Percentiles rank a stretch among this genome's conserved stretches.
phyloP scores from a whole-genome alignment of 1,140 invertebrate genomes.

The Bemisia tabaci region DNA sequence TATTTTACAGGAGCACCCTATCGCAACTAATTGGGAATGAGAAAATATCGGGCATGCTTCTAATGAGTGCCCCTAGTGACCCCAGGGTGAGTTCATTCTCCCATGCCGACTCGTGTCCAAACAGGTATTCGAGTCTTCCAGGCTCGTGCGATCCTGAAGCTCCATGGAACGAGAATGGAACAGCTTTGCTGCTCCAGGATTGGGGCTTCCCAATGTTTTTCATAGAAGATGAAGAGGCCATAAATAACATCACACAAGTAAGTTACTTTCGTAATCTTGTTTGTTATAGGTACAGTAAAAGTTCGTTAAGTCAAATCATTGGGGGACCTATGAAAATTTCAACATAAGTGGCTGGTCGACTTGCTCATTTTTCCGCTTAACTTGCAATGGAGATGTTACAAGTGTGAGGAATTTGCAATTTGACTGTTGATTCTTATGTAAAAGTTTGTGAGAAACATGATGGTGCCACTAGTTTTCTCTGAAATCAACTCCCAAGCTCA shows the following conservation, averaged over 20 bases:
- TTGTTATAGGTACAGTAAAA: conserved; percentile 1
- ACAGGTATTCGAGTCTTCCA: conserved; percentile 47
- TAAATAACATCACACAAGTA: conserved; percentile 38
- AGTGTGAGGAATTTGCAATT: too few species aligned
- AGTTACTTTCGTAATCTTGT: neutral
- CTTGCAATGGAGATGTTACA: too few species aligned
- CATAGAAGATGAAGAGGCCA: conserved; percentile 41
- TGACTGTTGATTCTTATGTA: too few species aligned
- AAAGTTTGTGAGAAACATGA: too few species aligned
- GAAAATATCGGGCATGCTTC: conserved; percentile 44
- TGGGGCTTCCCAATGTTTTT: conserved; percentile 77
- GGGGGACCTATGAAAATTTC: too few species aligned
- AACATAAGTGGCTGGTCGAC: too few species aligned
- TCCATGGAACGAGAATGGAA: conserved; percentile 68
- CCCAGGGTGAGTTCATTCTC: conserved; percentile 36
- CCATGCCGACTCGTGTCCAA: conserved; percentile 73
- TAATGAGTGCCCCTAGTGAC: conserved; percentile 30
- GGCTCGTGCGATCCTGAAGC: neutral
- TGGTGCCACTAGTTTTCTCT: too few species aligned
- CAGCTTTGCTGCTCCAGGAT: conserved; percentile 54
- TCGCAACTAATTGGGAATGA: conserved; percentile 33
- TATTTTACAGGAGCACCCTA: conserved; percentile 13
- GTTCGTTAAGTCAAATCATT: neutral
- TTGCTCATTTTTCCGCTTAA: too few species aligned
- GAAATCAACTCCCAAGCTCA: too few species aligned